Percentiles rank a stretch among this genome's conserved stretches.
Conservation (phyloP, 2,888 invertebrate species). For the Rotaria sp. region DNA sequence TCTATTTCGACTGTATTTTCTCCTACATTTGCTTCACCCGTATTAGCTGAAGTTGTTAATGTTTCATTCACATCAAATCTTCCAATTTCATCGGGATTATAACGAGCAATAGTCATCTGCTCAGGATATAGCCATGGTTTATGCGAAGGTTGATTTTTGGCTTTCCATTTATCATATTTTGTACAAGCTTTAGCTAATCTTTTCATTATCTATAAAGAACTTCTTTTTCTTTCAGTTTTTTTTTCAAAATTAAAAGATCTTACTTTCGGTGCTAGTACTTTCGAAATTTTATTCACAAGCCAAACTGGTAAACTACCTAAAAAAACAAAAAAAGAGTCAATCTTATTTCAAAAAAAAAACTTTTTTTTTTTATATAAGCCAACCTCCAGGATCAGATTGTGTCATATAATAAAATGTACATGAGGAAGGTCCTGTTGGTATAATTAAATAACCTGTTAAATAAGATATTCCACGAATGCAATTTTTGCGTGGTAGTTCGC, state of each 20-base stretch:
- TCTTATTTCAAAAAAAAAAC: too few relatives aligned
- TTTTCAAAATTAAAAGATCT: background rate
- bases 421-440: slow-evolving; percentile 58
- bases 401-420: slow-evolving; percentile 79
- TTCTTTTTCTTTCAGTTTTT: background rate
- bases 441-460: slow-evolving; percentile 64
- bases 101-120: slow-evolving; percentile 28
- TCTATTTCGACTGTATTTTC: slow-evolving; percentile 1
- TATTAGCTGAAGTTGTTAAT: background rate
- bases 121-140: slow-evolving; percentile 78
- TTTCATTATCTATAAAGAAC: slow-evolving; percentile 63
- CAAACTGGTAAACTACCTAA: slow-evolving; percentile 66
- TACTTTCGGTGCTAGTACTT: slow-evolving; percentile 75
- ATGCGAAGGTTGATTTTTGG: slow-evolving; percentile 66
- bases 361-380: slow-evolving; percentile 45
- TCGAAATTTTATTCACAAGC: slow-evolving; percentile 78
- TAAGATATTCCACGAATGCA: slow-evolving; percentile 66
- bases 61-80: slow-evolving; percentile 21
- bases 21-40: slow-evolving; percentile 25
- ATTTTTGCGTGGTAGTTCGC: slow-evolving; percentile 72
- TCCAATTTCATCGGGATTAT: slow-evolving; percentile 33
- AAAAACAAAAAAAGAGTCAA: background rate
- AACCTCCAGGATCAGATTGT: slow-evolving; percentile 79
- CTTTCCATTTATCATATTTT: slow-evolving; percentile 76
- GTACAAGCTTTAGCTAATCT: slow-evolving; percentile 73